Evolutionary conservation across 2,113 vertebrate species (phyloP).

Genomic region (Emydura subglobosa): DNA sequence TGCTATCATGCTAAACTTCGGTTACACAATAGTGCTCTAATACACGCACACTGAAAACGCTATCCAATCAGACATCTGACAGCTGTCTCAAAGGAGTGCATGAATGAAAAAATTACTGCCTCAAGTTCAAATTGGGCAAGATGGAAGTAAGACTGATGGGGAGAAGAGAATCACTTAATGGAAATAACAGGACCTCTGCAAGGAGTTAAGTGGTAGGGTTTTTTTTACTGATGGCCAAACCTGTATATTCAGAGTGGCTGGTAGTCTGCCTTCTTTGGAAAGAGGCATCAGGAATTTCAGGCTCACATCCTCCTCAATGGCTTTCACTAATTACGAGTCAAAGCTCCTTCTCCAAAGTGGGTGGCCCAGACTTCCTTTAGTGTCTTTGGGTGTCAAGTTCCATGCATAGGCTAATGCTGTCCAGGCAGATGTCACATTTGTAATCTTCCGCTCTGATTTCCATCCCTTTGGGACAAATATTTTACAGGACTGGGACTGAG

Average conservation of each 20-base stretch:
- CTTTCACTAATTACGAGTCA: not conserved
- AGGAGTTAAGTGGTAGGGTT: not conserved
- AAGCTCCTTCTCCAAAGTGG: not conserved
- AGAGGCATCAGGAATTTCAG: not conserved
- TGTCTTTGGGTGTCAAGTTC: not conserved
- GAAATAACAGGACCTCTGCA: not conserved
- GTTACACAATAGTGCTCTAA: not conserved
- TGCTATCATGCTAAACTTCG: not conserved
- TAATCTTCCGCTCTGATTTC: not conserved
- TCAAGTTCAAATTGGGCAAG: not conserved
- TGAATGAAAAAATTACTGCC: not conserved
- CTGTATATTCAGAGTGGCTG: no score
- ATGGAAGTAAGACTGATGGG: not conserved
- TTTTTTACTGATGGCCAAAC: not conserved
- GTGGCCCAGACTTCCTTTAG: not conserved
- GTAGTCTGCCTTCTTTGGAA: not conserved
- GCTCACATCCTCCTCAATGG: not conserved
- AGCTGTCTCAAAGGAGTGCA: not conserved
- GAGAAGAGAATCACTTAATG: not conserved
- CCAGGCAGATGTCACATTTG: not conserved
- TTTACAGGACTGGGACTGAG: conserved; percentile 32
- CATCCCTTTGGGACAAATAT: not conserved
- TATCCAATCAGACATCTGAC: not conserved
- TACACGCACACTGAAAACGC: no score
- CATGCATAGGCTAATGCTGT: not conserved